These are phyloP conservation scores for Mystacides longicornis DNA, from an alignment of 2,888 invertebrate species.

Conservation along the genomic window DNA sequence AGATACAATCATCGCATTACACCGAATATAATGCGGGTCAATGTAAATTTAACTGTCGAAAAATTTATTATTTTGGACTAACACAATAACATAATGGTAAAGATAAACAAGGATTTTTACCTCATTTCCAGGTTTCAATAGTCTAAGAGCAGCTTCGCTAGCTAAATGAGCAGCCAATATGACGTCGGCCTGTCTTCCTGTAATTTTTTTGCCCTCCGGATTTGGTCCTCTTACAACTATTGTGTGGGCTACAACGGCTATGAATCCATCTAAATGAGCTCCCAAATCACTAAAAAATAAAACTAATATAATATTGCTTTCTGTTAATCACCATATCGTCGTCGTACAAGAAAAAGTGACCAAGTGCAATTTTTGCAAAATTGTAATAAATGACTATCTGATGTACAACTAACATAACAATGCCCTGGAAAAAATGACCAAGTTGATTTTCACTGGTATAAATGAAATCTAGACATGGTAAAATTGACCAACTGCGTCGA, in stretches of 20 bases:
- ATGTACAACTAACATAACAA: too few species aligned
- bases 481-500: too few species aligned
- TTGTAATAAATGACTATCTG: too few species aligned
- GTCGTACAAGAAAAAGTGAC: too few species aligned
- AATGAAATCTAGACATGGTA: too few species aligned
- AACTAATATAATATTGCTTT: background rate
- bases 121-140: slow-evolving; percentile 86
- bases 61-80: background rate
- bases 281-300: slow-evolving; percentile 81
- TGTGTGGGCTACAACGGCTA: slow-evolving; percentile 96
- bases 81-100: background rate
- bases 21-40: background rate
- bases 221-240: slow-evolving; percentile 71
- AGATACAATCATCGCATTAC: background rate
- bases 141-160: slow-evolving; percentile 88
- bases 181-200: slow-evolving; percentile 89
- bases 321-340: too few species aligned
- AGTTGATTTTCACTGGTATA: too few species aligned
- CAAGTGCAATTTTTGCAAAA: too few species aligned
- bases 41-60: background rate
- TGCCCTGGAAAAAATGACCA: too few species aligned
- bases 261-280: slow-evolving; percentile 97
- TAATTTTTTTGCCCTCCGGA: slow-evolving; percentile 55
- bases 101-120: slow-evolving; percentile 40
- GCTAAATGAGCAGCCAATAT: slow-evolving; percentile 92